These are phyloP conservation scores for Oxystoma pomonae DNA, from an alignment of 2,888 invertebrate species.

Conservation along the genomic window DNA sequence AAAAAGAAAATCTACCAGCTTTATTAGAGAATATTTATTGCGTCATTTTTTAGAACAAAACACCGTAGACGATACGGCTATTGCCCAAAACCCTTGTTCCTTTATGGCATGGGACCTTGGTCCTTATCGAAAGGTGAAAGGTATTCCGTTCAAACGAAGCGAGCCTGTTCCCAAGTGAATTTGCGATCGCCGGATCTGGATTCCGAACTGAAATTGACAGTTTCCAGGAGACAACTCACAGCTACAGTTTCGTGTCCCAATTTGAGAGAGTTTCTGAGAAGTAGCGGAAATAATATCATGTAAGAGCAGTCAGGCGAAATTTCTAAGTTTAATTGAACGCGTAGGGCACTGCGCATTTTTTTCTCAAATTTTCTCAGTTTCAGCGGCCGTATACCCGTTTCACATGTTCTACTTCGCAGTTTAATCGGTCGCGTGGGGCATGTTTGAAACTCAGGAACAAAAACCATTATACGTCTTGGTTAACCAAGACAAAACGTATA, in stretches of 20 bases:
- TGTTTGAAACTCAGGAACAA: no score
- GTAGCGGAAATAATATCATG: constrained; percentile 29
- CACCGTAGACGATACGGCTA: constrained; percentile 50
- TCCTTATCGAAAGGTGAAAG: constrained; percentile 47
- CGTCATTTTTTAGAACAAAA: constrained; percentile 27
- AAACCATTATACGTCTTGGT: no score
- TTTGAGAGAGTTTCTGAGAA: constrained; percentile 34
- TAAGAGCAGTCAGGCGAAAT: no score
- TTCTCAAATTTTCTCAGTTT: no score
- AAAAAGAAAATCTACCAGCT: no score
- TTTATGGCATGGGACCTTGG: constrained; percentile 52
- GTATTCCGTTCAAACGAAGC: constrained; percentile 47
- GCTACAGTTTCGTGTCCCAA: constrained; percentile 49
- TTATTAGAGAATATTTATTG: no score
- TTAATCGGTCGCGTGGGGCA: no score
- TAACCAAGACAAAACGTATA: no score
- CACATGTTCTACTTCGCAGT: no score
- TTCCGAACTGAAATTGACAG: constrained; percentile 44
- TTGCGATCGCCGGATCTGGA: constrained; percentile 44
- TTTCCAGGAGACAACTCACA: constrained; percentile 48
- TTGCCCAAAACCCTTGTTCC: constrained; percentile 48
- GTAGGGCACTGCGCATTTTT: no score
- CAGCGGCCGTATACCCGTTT: no score
- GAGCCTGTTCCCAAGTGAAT: constrained; percentile 47
- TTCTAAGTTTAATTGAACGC: no score